phyloP scores from a whole-genome alignment of 2,113 vertebrate genomes.

The Hippocampus mohnikei region DNA sequence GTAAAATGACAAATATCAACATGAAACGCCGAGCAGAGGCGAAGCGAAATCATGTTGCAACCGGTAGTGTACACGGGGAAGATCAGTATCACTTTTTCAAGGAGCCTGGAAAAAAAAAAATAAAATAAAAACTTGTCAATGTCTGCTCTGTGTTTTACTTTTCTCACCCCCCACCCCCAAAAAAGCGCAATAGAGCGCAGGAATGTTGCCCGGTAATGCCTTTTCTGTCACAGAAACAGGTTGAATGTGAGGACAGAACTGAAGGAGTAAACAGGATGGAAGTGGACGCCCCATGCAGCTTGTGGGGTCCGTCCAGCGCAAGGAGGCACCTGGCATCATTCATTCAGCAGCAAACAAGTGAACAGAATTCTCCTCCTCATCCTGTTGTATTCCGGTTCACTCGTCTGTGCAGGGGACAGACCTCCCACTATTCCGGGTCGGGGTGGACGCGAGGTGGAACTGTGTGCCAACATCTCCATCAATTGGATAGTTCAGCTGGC shows the following conservation, averaged over 20 bases:
- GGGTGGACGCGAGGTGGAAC: not conserved
- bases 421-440: conserved; percentile 23
- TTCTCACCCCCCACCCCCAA: no score
- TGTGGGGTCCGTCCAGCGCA: conserved; percentile 19
- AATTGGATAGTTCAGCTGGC: not conserved
- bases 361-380: conserved; percentile 25
- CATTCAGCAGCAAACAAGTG: conserved; percentile 23
- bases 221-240: conserved; percentile 16
- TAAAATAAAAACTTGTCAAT: not conserved
- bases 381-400: conserved; percentile 1
- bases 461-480: not conserved
- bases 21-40: not conserved
- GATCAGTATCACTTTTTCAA: not conserved
- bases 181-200: not conserved
- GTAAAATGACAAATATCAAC: not conserved
- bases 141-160: no score
- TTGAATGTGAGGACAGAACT: conserved; percentile 22
- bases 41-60: not conserved
- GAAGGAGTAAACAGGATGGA: not conserved
- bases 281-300: not conserved
- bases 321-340: conserved; percentile 29
- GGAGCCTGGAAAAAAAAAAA: not conserved
- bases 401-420: conserved; percentile 15
- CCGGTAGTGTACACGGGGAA: not conserved
- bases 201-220: conserved; percentile 6